A percentile compares a stretch with the other conserved stretches of the same genome.
phyloP scores from a whole-genome alignment of 2,797 vertebrate species.

The Macrochelys suwanniensis region DNA sequence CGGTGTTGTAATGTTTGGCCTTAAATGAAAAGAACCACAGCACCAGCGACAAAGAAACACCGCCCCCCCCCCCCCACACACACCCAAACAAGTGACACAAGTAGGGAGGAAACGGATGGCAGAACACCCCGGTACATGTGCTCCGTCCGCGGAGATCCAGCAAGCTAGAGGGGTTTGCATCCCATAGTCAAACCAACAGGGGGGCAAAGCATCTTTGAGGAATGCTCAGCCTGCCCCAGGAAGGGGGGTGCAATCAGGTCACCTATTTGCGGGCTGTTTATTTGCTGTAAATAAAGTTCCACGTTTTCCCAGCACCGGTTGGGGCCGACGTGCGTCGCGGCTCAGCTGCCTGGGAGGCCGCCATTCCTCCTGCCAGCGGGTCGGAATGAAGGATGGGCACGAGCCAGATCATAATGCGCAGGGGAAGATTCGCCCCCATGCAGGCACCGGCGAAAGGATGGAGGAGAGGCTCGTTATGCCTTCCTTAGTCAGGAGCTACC shows the following conservation, averaged over 20 bases:
- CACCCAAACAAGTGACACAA: background rate
- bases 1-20: background rate
- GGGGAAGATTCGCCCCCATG: background rate
- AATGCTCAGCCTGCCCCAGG: background rate
- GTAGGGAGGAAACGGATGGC: background rate
- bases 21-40: background rate
- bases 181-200: background rate
- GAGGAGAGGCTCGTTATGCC: background rate
- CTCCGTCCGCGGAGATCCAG: background rate
- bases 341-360: background rate
- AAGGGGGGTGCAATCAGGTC: background rate
- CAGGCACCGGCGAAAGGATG: background rate
- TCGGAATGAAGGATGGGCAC: background rate
- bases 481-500: background rate
- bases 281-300: background rate
- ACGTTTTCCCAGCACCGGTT: background rate
- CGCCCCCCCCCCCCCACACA: background rate
- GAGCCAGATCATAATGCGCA: background rate
- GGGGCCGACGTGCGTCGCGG: background rate
- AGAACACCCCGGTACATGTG: background rate
- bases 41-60: background rate
- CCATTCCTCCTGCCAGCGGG: background rate
- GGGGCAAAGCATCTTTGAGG: background rate
- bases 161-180: background rate
- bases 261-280: accelerated